Conservation (phyloP, 2,113 vertebrate genomes). For the Chiloscyllium plagiosum region DNA sequence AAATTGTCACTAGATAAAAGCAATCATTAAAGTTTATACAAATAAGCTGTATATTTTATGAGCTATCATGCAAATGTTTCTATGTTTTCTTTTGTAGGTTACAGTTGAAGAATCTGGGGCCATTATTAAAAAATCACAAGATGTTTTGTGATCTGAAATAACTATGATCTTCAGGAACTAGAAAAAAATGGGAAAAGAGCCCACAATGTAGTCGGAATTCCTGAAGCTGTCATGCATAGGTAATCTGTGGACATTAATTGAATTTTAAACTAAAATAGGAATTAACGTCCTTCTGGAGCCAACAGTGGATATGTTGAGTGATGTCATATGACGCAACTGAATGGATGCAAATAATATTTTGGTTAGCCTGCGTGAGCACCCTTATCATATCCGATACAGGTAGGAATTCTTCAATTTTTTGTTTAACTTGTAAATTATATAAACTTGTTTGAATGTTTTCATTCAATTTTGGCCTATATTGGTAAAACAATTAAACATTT, state of each 20-base stretch:
- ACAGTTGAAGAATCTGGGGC: slow-evolving; percentile 60
- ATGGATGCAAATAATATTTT: slow-evolving; percentile 74
- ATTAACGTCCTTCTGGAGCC: slow-evolving; percentile 44
- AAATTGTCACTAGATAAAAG: too few species aligned
- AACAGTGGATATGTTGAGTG: slow-evolving; percentile 51
- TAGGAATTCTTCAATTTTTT: slow-evolving; percentile 56
- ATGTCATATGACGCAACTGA: slow-evolving; percentile 72
- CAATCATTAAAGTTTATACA: slow-evolving; percentile 49
- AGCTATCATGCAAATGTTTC: slow-evolving; percentile 78
- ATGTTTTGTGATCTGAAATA: slow-evolving; percentile 51
- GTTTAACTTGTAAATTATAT: background rate
- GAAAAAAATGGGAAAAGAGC: slow-evolving; percentile 44
- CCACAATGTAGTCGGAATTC: slow-evolving; percentile 49
- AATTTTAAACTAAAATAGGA: slow-evolving; percentile 21
- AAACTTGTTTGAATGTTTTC: background rate
- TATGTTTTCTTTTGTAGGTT: slow-evolving; percentile 89
- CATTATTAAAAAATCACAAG: slow-evolving; percentile 54
- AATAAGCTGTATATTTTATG: slow-evolving; percentile 57
- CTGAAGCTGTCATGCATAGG: slow-evolving; percentile 47
- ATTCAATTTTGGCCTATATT: background rate
- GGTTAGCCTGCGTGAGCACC: slow-evolving; percentile 73
- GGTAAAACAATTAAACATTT: background rate
- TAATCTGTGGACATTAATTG: slow-evolving; percentile 46
- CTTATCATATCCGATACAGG: slow-evolving; percentile 93
- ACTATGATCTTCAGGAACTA: slow-evolving; percentile 53